Base-by-base conservation (phyloP, 2,888 invertebrate genomes). In the Tipula helvola region DNA sequence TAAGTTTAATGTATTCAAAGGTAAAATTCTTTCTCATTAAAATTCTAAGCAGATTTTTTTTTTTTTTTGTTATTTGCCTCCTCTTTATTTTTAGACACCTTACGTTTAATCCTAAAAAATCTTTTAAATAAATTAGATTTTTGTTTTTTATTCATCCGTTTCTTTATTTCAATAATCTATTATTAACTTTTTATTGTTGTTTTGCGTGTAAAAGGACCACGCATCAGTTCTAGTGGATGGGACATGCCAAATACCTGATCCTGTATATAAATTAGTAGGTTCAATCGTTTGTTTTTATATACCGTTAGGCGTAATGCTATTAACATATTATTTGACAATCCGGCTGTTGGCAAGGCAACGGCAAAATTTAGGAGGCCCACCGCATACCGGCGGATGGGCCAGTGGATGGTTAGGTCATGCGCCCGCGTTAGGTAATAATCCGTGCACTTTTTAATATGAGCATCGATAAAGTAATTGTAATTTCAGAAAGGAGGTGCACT, bases 201-300 rank as follows among this genome's bases (percentile, higher is more conserved):
- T 85, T 83, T 87, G 28, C 87, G 36, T 42, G 13, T 28, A n/a
- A 42, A 41, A 97, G 96, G 95, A 97, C 90, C 96, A 96, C 90
- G 95, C 95, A 88, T 96, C 96, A 5, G 95, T 97, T 87, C 93
- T 97, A 89, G 96, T 96, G 87, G 95, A 95, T 88, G 97, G 97
- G 2, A 95, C 95, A 83, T 97, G 97, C 90, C 96, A 96, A 91
- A 96, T 97, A 89, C 97, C 97, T 1, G 97, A 97, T 90, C 96
- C 97, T 0, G 93, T 96, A 7, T 97, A 96, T 93, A 97, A 97
- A 91, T 94, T 97, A 87, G 97, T 97, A 89, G 99, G 98, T 52
- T 98, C 98, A 87, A 96, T 98, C 89, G 95, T 98, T 89, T 97
- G 98, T 89, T 99, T 99, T 92, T 98, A 98, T 93, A 97, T 99